These are phyloP conservation scores for Crossocerus cetratus DNA, from an alignment of 2,888 invertebrate species.

Conservation along the genomic window DNA sequence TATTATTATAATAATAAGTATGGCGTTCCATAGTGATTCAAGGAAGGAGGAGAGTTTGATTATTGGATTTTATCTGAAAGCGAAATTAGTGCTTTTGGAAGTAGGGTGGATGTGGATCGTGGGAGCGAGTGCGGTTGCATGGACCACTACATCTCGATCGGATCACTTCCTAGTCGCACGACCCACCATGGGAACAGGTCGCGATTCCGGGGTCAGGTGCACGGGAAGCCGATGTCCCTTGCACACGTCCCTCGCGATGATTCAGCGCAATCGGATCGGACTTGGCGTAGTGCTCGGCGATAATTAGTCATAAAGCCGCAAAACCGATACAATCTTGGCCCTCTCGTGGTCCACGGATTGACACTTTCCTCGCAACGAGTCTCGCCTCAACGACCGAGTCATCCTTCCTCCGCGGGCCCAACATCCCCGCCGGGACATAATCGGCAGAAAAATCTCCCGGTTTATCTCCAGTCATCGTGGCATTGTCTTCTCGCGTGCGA, in stretches of 20 bases:
- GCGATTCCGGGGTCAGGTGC: slow-evolving; percentile 10
- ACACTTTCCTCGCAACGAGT: neutral
- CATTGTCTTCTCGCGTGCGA: neutral
- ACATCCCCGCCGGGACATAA: neutral
- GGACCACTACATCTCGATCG: no score
- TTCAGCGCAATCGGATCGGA: slow-evolving; percentile 41
- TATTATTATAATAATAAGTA: no score
- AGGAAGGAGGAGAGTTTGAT: no score
- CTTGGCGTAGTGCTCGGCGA: slow-evolving; percentile 47
- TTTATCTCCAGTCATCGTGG: slow-evolving; percentile 8
- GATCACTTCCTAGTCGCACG: slow-evolving; percentile 37
- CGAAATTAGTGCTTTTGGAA: no score
- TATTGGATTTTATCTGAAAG: no score
- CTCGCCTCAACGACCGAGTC: no score
- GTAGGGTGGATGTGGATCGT: no score
- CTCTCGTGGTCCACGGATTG: neutral
- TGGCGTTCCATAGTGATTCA: no score
- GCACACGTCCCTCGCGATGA: slow-evolving; percentile 32
- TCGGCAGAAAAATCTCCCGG: neutral
- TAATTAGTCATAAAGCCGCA: slow-evolving; percentile 52
- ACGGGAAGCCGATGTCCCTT: neutral
- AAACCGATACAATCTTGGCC: slow-evolving; percentile 45
- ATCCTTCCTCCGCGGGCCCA: no score
- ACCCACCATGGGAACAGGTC: slow-evolving; percentile 40
- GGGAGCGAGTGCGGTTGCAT: no score